These are phyloP conservation scores for Aurelia sp. DNA, from an alignment of 30 jellyfish, hydroid and myxozoan genomes.

Conservation along the genomic window DNA sequence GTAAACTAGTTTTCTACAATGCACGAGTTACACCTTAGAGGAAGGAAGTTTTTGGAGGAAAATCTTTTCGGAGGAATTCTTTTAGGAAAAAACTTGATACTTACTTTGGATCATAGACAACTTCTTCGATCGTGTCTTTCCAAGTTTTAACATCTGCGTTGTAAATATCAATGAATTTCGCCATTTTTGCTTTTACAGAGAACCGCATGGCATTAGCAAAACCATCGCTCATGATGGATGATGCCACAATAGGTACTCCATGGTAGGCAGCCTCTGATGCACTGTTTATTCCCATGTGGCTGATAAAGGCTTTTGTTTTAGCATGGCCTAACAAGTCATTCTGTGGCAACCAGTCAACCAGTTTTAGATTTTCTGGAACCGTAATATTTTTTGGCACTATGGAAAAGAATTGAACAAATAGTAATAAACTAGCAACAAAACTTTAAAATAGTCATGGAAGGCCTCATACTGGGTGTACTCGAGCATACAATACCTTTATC, in stretches of 20 bases:
- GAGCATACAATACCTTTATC: too few relatives aligned
- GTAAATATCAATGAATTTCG: slow-evolving; percentile 27
- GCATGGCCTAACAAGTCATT: slow-evolving; percentile 69
- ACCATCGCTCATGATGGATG: slow-evolving; percentile 40
- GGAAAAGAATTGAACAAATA: background rate
- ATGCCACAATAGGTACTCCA: slow-evolving; percentile 71
- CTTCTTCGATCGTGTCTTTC: slow-evolving; percentile 30
- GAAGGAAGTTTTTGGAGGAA: too few relatives aligned
- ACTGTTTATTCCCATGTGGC: slow-evolving; percentile 75
- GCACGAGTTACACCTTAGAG: too few relatives aligned
- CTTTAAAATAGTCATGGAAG: too few relatives aligned
- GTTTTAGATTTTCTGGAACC: slow-evolving; percentile 10
- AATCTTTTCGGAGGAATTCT: too few relatives aligned
- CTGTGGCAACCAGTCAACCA: slow-evolving; percentile 70
- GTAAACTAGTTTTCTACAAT: too few relatives aligned
- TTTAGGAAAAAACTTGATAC: background rate
- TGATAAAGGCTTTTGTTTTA: slow-evolving; percentile 53
- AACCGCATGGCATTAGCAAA: slow-evolving; percentile 14
- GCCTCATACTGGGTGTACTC: too few relatives aligned
- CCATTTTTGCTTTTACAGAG: slow-evolving; percentile 42
- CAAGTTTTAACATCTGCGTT: slow-evolving; percentile 27
- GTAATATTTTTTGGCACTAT: background rate
- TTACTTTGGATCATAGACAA: slow-evolving; percentile 25
- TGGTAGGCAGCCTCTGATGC: slow-evolving; percentile 75
- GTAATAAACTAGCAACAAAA: too few relatives aligned